Percentiles rank a stretch among this genome's conserved stretches.
Evolutionary conservation across 37 sponge, comb jelly and placozoan species (phyloP).

Genomic region (Agelas oroides): DNA sequence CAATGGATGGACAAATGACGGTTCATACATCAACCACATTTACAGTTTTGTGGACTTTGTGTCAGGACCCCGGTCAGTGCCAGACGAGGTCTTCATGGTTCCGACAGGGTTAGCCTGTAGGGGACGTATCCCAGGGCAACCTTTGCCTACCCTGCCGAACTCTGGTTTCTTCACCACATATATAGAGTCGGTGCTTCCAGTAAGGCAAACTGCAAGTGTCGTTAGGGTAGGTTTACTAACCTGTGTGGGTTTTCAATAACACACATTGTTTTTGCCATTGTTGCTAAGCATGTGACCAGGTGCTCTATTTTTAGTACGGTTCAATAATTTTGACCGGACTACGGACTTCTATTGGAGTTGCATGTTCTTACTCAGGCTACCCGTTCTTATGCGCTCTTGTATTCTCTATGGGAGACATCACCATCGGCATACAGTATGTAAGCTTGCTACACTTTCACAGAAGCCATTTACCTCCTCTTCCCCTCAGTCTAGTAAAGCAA

Average conservation of each 20-base stretch:
- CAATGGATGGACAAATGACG: background rate
- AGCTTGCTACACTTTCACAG: too few species aligned
- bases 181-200: slow-evolving; percentile 16
- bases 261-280: background rate
- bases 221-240: background rate
- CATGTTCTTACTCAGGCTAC: too few species aligned
- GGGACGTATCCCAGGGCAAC: slow-evolving; percentile 32
- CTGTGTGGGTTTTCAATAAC: too few species aligned
- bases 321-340: too few species aligned
- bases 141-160: slow-evolving; percentile 47
- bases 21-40: slow-evolving; percentile 3
- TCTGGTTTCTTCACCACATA: slow-evolving; percentile 29
- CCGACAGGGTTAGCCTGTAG: slow-evolving; percentile 61
- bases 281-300: too few species aligned
- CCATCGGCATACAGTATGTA: too few species aligned
- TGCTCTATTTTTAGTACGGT: too few species aligned
- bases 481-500: too few species aligned
- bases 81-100: slow-evolving; percentile 47
- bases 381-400: too few species aligned
- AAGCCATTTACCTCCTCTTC: too few species aligned
- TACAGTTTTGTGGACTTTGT: slow-evolving; percentile 43
- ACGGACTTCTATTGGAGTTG: too few species aligned
- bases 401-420: too few species aligned
- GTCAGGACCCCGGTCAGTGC: slow-evolving; percentile 50
- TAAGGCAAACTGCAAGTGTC: background rate